A percentile compares a stretch with the other conserved stretches of the same genome.
Conservation (phyloP, 2,797 vertebrate genomes). For the Crossoptilon crossoptilon region DNA sequence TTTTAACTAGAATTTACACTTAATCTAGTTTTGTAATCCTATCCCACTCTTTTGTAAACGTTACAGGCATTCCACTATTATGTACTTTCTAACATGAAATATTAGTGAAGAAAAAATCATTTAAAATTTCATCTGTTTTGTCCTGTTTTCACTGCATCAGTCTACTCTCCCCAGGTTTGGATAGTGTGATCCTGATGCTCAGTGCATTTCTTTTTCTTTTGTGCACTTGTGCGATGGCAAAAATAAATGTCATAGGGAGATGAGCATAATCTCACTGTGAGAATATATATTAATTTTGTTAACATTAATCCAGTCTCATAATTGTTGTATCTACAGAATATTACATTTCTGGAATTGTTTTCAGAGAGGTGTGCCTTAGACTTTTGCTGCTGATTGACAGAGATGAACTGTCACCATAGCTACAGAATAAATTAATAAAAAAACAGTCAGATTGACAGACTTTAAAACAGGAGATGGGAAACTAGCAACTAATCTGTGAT, state of each 20-base stretch:
- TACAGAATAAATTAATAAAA: conserved; percentile 51
- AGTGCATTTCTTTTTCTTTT: neutral
- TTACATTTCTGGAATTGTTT: neutral
- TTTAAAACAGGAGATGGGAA: conserved; percentile 1
- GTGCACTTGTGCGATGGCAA: neutral
- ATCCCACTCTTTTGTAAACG: neutral
- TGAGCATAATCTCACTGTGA: neutral
- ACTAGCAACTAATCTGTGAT: neutral
- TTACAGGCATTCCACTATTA: neutral
- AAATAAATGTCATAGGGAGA: neutral
- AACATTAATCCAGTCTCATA: neutral
- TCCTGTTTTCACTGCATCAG: neutral
- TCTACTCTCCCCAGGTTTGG: neutral
- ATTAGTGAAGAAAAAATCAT: neutral
- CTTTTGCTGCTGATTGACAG: conserved; percentile 28
- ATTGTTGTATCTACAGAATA: neutral
- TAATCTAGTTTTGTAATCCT: neutral
- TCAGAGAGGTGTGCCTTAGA: neutral
- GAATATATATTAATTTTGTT: neutral
- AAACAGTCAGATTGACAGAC: neutral
- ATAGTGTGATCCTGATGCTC: neutral
- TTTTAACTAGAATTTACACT: neutral
- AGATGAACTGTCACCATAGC: conserved; percentile 15
- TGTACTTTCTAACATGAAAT: neutral
- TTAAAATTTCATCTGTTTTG: neutral